Evolutionary conservation across 92 coral and sea anemone genomes (phyloP), one percentile per base, ranked within the genome.

Genomic region (Chrysogorgia sp.): DNA sequence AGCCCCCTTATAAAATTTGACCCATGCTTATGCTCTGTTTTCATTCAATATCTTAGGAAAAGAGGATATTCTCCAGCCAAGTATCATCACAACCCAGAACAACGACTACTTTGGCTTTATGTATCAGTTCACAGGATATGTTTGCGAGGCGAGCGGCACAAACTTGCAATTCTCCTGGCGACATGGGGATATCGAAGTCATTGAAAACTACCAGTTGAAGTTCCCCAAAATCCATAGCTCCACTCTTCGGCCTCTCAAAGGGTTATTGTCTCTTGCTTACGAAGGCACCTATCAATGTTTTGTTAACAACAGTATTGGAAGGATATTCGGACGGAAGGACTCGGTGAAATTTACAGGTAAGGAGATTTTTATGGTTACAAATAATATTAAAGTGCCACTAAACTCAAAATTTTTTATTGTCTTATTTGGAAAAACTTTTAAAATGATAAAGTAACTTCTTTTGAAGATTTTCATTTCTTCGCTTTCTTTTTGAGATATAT

Each of bases 211-310:
- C 8, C 43, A 40, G 0, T 34, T 34, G 28, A 59, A 34, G 30
- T 78, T 40, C 41, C 57, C 71, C 0, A 24, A 66, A 3, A 2
- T 12, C 1, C 63, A 60, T 5, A 23, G 40, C 40, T 81, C 83
- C 3, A 84, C 83, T 55, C 78, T 83, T 10, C 21, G 26, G 8
- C 77, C 77, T 15, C 24, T 47, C 22, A 63, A 65, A 2, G 57
- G 6, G 0, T 0, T 3, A 12, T 21, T 84, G 15, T 2, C 1
- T 9, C 30, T 28, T 0, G 20, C 35, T 19, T 24, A 67, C 23
- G 59, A 81, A 34, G 88, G 88, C 13, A 14, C 66, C 21, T 84
- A 84, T n/a, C 84, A 84, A 20, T 84, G 88, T 28, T 77, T 68
- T 60, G 88, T 60, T 2, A 29, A 59, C 21, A 41, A 60, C 25